phyloP scores from a whole-genome alignment of 1,140 invertebrate genomes.

The Elysia chlorotica region DNA sequence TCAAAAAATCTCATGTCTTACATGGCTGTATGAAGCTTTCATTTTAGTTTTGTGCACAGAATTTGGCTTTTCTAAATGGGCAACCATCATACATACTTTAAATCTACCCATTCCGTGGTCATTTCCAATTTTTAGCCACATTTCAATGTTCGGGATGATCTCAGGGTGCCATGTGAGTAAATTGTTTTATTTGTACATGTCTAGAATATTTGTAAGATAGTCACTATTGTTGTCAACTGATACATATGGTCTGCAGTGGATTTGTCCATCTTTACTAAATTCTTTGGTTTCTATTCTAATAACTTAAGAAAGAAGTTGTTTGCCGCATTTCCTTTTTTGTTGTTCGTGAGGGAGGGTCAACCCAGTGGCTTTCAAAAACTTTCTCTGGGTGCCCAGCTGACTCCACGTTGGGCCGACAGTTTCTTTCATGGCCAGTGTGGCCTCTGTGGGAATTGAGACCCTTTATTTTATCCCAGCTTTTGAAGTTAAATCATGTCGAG shows the following conservation, averaged over 20 bases:
- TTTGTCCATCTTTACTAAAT: too few species aligned
- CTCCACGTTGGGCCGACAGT: background rate
- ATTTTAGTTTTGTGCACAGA: too few species aligned
- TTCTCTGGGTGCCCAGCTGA: background rate
- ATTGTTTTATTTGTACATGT: background rate
- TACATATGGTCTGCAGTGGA: background rate
- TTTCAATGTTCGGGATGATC: background rate
- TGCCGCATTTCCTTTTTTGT: background rate
- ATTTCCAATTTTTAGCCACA: slow-evolving; percentile 7
- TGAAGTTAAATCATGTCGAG: too few species aligned
- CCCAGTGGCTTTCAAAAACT: background rate
- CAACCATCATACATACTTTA: slow-evolving; percentile 2
- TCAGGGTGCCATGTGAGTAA: slow-evolving; percentile 1
- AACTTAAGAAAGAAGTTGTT: background rate
- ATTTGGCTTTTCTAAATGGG: background rate
- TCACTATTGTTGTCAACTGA: background rate
- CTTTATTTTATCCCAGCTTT: too few species aligned
- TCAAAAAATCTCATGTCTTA: background rate
- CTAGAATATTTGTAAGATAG: slow-evolving; percentile 1
- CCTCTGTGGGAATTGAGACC: background rate
- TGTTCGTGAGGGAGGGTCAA: background rate
- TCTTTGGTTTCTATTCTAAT: background rate
- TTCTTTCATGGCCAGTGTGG: background rate
- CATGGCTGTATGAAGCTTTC: background rate
- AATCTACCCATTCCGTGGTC: background rate